These are phyloP conservation scores for Colinus virginianus DNA, from an alignment of 2,113 vertebrate genomes.

Conservation along the genomic window DNA sequence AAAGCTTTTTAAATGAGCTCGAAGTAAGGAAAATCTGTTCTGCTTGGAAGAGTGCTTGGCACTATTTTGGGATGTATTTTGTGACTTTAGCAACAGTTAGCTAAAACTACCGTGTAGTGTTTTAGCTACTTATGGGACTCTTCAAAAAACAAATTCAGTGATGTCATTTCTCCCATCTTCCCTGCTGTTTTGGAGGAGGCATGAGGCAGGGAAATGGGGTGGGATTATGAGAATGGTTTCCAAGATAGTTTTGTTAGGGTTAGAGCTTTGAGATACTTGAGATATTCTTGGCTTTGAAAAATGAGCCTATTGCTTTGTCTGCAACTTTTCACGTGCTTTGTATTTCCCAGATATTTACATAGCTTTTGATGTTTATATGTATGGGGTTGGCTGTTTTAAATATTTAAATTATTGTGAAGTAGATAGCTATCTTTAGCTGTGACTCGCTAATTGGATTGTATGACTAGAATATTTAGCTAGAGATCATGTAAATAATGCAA, in stretches of 20 bases:
- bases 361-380: neutral
- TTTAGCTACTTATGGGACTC: conserved; percentile 7
- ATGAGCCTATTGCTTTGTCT: neutral
- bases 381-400: neutral
- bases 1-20: neutral
- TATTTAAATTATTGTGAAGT: neutral
- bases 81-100: neutral
- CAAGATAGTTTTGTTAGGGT: neutral
- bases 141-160: neutral
- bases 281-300: neutral
- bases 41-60: neutral
- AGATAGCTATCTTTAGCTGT: neutral
- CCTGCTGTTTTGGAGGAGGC: neutral
- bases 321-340: neutral
- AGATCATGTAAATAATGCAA: neutral
- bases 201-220: neutral
- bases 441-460: neutral
- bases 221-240: neutral
- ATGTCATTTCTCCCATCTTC: neutral
- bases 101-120: neutral
- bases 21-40: conserved; percentile 12
- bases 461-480: neutral
- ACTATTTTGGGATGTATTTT: neutral
- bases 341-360: neutral
- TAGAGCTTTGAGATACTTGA: neutral